Evolutionary conservation across 1,140 invertebrate species (phyloP), one percentile per base, ranked within the genome.

Genomic region (Lordiphosa collinella): DNA sequence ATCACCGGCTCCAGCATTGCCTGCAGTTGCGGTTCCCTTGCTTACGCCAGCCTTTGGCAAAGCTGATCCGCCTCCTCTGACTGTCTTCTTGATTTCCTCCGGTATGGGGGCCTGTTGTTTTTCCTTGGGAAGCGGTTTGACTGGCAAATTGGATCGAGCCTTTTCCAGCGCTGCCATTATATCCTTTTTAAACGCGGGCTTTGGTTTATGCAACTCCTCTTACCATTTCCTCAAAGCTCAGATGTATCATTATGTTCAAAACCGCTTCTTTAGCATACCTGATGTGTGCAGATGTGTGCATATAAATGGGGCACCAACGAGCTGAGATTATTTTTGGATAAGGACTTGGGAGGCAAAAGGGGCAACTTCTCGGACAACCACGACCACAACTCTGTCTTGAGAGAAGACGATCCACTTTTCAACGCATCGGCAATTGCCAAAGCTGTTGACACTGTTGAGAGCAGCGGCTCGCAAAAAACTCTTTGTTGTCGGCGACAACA

Each of bases 191-290:
- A 96, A 97, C 4, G 94, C 94, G 16, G 96, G 96, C 92, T 97
- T 97, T 1, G 97, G 86, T 89, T 96, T 96, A 71, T 95, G 94
- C 8, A 94, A 91, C 34, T 94, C 93, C 55, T n/a, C 93, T 93
- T 3, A 92, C 89, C 94, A 98, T 96, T 1, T 91, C 64, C 36
- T 97, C 95, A 74, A 94, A 98, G 4, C 96, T 96, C 1, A 97
- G 89, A 89, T 98, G 97, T 54, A 98, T 94, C 97, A 98, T 98
- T 63, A 97, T 94, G 5, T 96, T 96, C 16, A 98, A 88, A 13
- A 98, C 92, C 40, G 95, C 95, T 80, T 98, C 97, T 55, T 94
- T 93, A 10, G 96, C 94, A 82, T 94, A 96, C 87, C 96, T 97
- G 25, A 98, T 88, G 88, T 96, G 96, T n/a, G n/a, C n/a, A n/a